phyloP scores from a whole-genome alignment of 2,888 invertebrate genomes.

The Sinopyrophorus schimmeli region DNA sequence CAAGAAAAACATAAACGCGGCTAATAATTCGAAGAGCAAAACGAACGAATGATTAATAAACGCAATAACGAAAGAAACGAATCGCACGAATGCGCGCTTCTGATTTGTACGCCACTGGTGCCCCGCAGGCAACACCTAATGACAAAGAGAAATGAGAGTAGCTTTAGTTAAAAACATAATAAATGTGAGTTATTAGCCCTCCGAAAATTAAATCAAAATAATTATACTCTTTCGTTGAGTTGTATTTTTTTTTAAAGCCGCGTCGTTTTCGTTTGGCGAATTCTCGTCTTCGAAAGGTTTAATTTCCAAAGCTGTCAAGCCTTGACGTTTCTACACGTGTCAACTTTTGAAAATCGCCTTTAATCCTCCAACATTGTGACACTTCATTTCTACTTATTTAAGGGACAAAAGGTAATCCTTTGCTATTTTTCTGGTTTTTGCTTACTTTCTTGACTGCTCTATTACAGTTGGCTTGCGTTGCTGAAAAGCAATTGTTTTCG shows the following conservation, averaged over 20 bases:
- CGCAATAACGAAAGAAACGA: too few relatives aligned
- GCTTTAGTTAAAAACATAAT: slow-evolving; percentile 19
- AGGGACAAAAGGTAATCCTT: slow-evolving; percentile 17
- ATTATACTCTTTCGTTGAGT: slow-evolving; percentile 12
- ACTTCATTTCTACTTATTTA: slow-evolving; percentile 26
- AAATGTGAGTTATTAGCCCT: slow-evolving; percentile 18
- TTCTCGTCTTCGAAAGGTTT: not conserved
- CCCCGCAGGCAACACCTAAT: slow-evolving; percentile 8
- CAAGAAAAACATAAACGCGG: too few relatives aligned
- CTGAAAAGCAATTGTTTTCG: too few relatives aligned
- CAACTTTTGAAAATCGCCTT: slow-evolving; percentile 15
- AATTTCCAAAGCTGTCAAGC: slow-evolving; percentile 14
- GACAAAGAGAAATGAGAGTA: slow-evolving; percentile 24
- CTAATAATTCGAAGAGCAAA: too few relatives aligned
- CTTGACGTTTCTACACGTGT: slow-evolving; percentile 17
- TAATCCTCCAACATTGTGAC: slow-evolving; percentile 29
- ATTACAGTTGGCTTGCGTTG: slow-evolving; percentile 32
- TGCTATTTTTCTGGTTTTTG: slow-evolving; percentile 11
- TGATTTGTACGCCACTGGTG: slow-evolving; percentile 10
- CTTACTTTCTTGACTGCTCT: slow-evolving; percentile 33
- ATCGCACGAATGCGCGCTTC: too few relatives aligned
- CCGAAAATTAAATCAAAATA: slow-evolving; percentile 23
- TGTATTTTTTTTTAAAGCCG: not conserved
- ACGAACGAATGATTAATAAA: too few relatives aligned
- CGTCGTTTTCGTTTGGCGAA: not conserved